Conservation (phyloP, 2,888 invertebrate genomes). For the Mesochorus sp. region DNA sequence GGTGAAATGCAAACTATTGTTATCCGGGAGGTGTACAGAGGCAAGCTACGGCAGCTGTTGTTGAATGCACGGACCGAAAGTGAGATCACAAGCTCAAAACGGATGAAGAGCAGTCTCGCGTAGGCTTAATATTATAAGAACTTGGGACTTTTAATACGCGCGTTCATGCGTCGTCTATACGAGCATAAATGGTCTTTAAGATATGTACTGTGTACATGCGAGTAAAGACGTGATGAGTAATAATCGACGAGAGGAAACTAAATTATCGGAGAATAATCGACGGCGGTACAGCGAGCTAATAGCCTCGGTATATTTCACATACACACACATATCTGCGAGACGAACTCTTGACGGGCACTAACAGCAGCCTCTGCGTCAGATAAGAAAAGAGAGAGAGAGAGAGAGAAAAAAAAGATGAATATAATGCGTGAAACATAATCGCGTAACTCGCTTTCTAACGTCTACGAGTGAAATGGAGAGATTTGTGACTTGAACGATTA, state of each 20-base stretch:
- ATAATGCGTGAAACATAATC: constrained; percentile 59
- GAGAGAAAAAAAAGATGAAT: constrained; percentile 14
- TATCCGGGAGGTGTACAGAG: constrained; percentile 47
- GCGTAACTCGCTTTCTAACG: constrained; percentile 74
- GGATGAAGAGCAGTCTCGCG: constrained; percentile 38
- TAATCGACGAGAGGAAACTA: constrained; percentile 48
- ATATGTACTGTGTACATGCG: not conserved
- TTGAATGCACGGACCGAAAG: constrained; percentile 39
- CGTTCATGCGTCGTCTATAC: not conserved
- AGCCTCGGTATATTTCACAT: constrained; percentile 4
- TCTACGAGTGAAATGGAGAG: constrained; percentile 37
- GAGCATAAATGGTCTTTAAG: not conserved
- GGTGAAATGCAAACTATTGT: constrained; percentile 77
- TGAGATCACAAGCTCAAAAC: constrained; percentile 55
- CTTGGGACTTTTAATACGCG: no score
- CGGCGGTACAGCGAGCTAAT: constrained; percentile 51
- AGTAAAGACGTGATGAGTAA: constrained; percentile 30
- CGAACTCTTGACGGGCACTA: constrained; percentile 47
- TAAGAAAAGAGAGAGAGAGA: not conserved
- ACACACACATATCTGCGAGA: no score
- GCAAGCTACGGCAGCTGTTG: constrained; percentile 62
- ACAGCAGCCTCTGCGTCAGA: not conserved
- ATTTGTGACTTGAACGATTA: constrained; percentile 36
- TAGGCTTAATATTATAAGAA: constrained; percentile 15
- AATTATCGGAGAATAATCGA: constrained; percentile 66